Base-by-base conservation (phyloP, 92 coral and sea anemone genomes). In the Desmophyllum pertusum region DNA sequence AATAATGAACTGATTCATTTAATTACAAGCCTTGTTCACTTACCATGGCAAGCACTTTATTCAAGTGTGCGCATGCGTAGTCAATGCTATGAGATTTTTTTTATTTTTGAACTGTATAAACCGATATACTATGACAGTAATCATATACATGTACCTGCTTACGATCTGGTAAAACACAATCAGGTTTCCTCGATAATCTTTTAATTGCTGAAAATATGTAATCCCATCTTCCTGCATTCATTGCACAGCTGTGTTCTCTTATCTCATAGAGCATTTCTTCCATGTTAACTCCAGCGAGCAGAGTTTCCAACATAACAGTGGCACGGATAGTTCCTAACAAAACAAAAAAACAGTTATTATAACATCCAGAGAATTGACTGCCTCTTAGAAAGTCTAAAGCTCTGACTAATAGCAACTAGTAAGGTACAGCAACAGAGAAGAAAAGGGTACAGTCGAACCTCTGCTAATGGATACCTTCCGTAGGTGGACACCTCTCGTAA, bases 151-250 rank as follows among this genome's bases (percentile, higher is more conserved):
- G n/a, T 85, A 94, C 99, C 99, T 94, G 95, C 79, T 94, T 96
- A 19, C 99, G 92, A 78, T 96, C 99, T n/a, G 99, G 99, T 57
- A 96, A 63, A 0, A 96, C 88, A 48, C 98, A 95, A 25, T 96
- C 95, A 17, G 93, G 86, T 84, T 91, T 96, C 63, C 82, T 88
- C 85, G 93, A 95, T 33, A 96, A 83, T 70, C 99, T 92, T 88
- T 96, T 96, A 67, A 96, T 96, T 70, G 93, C 92, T 70, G 98
- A 94, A 72, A 96, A 96, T 73, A 96, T 96, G 80, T 96, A 96
- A 80, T 96, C 99, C 99, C 99, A 96, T 48, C 99, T 81, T 17
- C 99, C 99, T 52, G 99, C 99, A 89, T 96, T 96, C 50, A 95
- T 85, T 2, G 94, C 99, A 87, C 99, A 96, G 75, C 99, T 94